Evolutionary conservation across 23 tunicate genomes (phyloP).

Genomic region (Ascidia mentula): DNA sequence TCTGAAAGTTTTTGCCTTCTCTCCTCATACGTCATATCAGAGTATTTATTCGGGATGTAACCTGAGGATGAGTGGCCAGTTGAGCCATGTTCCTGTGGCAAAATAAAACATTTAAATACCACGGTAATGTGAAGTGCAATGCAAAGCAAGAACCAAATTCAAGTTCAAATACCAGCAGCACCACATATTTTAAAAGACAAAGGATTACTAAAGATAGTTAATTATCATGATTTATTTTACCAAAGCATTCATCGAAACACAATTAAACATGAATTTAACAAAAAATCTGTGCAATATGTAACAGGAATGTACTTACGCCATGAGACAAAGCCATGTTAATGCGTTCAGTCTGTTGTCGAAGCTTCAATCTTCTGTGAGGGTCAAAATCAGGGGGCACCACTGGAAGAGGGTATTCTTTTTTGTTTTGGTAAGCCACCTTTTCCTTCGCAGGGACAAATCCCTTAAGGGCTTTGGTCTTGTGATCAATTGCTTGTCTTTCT

Average conservation of each 20-base stretch:
- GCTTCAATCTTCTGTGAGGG: constrained; percentile 46
- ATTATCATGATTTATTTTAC: too few species aligned
- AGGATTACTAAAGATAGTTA: too few species aligned
- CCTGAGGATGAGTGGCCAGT: background rate
- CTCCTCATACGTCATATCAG: constrained; percentile 32
- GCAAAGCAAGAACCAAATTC: too few species aligned
- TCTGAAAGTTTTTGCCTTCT: constrained; percentile 33
- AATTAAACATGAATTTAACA: too few species aligned
- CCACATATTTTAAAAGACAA: too few species aligned
- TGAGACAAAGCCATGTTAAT: constrained; percentile 33
- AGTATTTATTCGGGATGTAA: background rate
- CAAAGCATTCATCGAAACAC: too few species aligned
- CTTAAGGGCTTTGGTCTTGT: constrained; percentile 4
- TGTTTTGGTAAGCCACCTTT: background rate
- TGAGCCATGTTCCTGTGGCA: too few species aligned
- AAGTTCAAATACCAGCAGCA: too few species aligned
- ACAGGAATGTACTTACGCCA: background rate
- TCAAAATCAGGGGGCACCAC: constrained; percentile 66
- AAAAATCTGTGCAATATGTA: background rate
- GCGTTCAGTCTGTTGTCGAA: constrained; percentile 22
- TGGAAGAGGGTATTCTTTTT: constrained; percentile 67
- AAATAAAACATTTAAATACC: too few species aligned
- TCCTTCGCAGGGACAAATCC: constrained; percentile 46
- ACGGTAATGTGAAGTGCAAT: too few species aligned
- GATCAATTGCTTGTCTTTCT: constrained; percentile 21